A percentile compares a stretch with the other conserved stretches of the same genome.
Conservation (phyloP, 2,113 vertebrate species). For the Hyla sarda region DNA sequence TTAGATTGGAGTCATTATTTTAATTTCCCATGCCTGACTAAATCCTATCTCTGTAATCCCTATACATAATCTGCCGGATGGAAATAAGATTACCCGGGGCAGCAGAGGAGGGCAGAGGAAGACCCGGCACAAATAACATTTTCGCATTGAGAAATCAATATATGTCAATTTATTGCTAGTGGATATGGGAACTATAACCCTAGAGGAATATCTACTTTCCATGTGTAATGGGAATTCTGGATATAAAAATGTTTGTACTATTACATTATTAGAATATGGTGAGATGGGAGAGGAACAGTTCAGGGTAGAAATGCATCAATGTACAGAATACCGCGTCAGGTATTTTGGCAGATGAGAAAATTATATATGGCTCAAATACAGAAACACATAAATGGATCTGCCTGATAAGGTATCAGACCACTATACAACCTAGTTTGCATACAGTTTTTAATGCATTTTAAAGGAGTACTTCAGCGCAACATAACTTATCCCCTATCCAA, state of each 20-base stretch:
- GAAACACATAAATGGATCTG: too few species aligned
- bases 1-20: constrained; percentile 47
- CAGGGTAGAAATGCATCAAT: background rate
- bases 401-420: too few species aligned
- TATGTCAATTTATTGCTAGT: constrained; percentile 50
- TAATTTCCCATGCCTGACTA: constrained; percentile 52
- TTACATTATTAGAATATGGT: background rate
- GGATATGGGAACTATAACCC: constrained; percentile 8
- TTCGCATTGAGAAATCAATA: constrained; percentile 37
- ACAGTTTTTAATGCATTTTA: too few species aligned
- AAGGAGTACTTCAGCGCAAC: too few species aligned
- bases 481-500: too few species aligned
- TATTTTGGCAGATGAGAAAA: background rate
- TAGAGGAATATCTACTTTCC: background rate
- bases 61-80: constrained; percentile 41
- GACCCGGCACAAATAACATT: constrained; percentile 29
- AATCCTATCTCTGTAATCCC: constrained; percentile 50
- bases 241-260: constrained; percentile 5
- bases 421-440: too few species aligned
- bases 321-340: background rate
- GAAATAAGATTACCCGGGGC: constrained; percentile 46
- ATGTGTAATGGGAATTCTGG: constrained; percentile 15
- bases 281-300: background rate
- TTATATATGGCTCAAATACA: background rate
- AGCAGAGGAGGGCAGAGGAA: constrained; percentile 7